Evolutionary conservation across 2,113 vertebrate genomes (phyloP).

Genomic region (Epinephelus fuscoguttatus): DNA sequence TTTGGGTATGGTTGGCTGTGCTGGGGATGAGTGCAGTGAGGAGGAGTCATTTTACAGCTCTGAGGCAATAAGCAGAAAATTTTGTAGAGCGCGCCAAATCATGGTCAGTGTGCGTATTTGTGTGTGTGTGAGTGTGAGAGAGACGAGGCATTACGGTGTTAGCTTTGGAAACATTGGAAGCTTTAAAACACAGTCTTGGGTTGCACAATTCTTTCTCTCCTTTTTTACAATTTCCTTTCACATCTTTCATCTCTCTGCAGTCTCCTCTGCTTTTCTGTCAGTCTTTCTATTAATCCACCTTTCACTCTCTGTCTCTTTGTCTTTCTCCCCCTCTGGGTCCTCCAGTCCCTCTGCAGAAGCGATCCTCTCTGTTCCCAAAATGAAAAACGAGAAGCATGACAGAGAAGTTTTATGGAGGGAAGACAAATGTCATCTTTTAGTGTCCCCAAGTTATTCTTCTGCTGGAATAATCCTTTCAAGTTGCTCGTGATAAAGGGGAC

Average conservation of each 20-base stretch:
- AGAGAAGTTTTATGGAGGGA: constrained; percentile 31
- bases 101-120: constrained; percentile 28
- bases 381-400: constrained; percentile 27
- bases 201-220: not conserved
- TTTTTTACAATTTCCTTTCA: not conserved
- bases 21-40: constrained; percentile 54
- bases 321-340: not conserved
- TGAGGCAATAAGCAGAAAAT: constrained; percentile 49
- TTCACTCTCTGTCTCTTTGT: constrained; percentile 16
- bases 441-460: constrained; percentile 21
- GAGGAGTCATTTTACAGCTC: constrained; percentile 66
- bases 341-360: constrained; percentile 6
- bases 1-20: constrained; percentile 34
- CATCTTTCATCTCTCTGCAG: not conserved
- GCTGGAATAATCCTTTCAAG: constrained; percentile 40
- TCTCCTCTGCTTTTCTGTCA: constrained; percentile 21
- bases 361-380: constrained; percentile 19
- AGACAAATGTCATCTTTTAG: constrained; percentile 47
- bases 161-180: constrained; percentile 1
- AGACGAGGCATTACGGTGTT: not conserved
- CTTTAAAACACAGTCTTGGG: not conserved
- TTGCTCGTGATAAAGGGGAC: constrained; percentile 23
- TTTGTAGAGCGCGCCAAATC: constrained; percentile 33
- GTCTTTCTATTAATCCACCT: constrained; percentile 35
- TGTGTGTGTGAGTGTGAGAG: constrained; percentile 9